Evolutionary conservation across 2,888 invertebrate species (phyloP), one percentile per base, ranked within the genome.

Genomic region (Cheilosia variabilis): DNA sequence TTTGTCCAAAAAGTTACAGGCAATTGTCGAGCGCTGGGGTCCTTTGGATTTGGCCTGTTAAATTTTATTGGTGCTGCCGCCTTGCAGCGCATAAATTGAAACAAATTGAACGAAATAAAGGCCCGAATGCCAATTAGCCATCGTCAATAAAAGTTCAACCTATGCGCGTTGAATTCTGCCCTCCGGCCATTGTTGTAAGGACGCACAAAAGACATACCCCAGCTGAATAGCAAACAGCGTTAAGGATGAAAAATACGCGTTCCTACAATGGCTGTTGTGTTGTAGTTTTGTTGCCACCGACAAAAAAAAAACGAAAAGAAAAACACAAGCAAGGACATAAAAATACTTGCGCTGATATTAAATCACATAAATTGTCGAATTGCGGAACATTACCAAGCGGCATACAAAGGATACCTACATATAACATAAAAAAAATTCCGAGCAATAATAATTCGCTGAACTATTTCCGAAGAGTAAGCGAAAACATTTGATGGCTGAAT

Each of bases 21-120:
- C 71, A 53, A 65, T 71, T 72, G 65, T 58, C 53, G 79, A 58
- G 19, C 6, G 55, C 34, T 45, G 19, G 2, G 60, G 53, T 34
- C 65, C 45, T 68, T 27, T 41, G 24, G 34, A 15, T 27, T 22
- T 22, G 57, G 6, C 17, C 57, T 71, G 80, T 72, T 55, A 62
- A 68, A 41, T 52, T 17, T 84, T 84, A 84, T 75, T 68, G 22
- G 75, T 43, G 31, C 57, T 71, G 66, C 69, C 69, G 63, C 73
- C 57, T 76, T 24, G 60, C 58, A 65, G 60, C 65, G 73, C 83
- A 81, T 81, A 77, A 77, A 86, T 86, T 86, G 86, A 77, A 81
- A 86, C 86, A 86, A 86, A 86, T 81, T 86, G 86, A 81, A 86
- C 86, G 68, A 81, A 86, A 81, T 72, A 77, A 79, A 69, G 60